Conservation (phyloP, 2,113 vertebrate genomes). For the Austrofundulus limnaeus region DNA sequence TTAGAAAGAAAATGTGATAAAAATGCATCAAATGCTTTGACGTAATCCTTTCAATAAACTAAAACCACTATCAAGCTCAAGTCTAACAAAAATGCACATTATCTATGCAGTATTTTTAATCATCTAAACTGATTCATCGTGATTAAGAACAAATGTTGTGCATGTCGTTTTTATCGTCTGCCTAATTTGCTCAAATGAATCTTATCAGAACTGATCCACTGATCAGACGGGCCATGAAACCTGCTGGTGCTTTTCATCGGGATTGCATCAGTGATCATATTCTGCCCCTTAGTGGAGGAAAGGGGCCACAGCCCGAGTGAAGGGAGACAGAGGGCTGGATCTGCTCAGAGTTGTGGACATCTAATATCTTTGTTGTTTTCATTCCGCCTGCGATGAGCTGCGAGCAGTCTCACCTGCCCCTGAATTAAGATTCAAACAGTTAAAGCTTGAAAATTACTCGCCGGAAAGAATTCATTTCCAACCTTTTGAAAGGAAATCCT, state of each 20-base stretch:
- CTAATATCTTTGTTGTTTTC: constrained; percentile 15
- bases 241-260: constrained; percentile 27
- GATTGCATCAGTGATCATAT: constrained; percentile 73
- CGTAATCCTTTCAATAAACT: background rate
- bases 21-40: background rate
- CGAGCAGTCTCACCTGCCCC: constrained; percentile 21
- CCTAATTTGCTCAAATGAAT: background rate
- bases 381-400: constrained; percentile 34
- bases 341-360: constrained; percentile 20
- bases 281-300: constrained; percentile 82
- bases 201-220: background rate
- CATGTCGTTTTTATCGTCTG: background rate
- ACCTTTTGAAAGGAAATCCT: constrained; percentile 1
- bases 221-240: constrained; percentile 7
- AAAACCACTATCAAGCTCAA: background rate
- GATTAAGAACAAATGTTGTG: too few species aligned
- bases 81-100: background rate
- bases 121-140: too few species aligned
- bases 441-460: constrained; percentile 23
- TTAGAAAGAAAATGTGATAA: background rate
- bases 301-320: constrained; percentile 36
- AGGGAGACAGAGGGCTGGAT: constrained; percentile 6
- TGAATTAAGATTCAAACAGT: constrained; percentile 32
- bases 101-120: background rate
- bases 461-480: constrained; percentile 4